These are phyloP conservation scores for Sinhomidia bicolor DNA, from an alignment of 2,888 invertebrate species.

Conservation along the genomic window DNA sequence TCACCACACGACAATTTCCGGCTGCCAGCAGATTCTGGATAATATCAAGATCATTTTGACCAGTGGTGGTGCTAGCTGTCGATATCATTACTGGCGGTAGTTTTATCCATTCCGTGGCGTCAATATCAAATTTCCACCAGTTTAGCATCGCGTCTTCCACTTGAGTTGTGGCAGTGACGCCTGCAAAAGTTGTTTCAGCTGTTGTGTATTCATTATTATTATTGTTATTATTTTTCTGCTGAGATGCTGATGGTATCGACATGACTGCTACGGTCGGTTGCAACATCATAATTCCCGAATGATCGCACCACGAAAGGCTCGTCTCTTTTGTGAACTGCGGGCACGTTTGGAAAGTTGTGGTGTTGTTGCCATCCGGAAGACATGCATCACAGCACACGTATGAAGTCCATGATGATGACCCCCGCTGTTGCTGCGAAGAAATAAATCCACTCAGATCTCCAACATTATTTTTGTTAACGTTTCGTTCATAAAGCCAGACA, in stretches of 20 bases:
- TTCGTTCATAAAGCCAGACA: background rate
- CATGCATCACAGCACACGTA: conserved; percentile 80
- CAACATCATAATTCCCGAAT: conserved; percentile 79
- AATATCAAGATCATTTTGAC: conserved; percentile 54
- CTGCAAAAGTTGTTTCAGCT: background rate
- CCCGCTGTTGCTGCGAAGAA: background rate
- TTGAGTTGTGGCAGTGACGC: background rate
- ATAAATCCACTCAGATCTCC: background rate
- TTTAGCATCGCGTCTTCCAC: background rate
- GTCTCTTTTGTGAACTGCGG: conserved; percentile 79
- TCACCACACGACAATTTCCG: conserved; percentile 74
- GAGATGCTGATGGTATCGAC: conserved; percentile 9
- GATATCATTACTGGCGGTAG: conserved; percentile 53
- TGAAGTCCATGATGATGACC: conserved; percentile 78
- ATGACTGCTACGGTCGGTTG: conserved; percentile 61
- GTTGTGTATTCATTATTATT: background rate
- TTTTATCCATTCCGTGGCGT: conserved; percentile 78
- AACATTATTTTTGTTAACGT: background rate
- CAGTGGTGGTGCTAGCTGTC: too few species aligned
- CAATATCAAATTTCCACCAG: conserved; percentile 80
- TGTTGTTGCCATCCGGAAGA: conserved; percentile 75
- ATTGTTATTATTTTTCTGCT: background rate
- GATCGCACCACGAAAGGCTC: conserved; percentile 80
- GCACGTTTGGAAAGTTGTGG: conserved; percentile 78
- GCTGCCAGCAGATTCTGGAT: conserved; percentile 51